Conservation (phyloP, 2,113 vertebrate species). For the Anas platyrhynchos region DNA sequence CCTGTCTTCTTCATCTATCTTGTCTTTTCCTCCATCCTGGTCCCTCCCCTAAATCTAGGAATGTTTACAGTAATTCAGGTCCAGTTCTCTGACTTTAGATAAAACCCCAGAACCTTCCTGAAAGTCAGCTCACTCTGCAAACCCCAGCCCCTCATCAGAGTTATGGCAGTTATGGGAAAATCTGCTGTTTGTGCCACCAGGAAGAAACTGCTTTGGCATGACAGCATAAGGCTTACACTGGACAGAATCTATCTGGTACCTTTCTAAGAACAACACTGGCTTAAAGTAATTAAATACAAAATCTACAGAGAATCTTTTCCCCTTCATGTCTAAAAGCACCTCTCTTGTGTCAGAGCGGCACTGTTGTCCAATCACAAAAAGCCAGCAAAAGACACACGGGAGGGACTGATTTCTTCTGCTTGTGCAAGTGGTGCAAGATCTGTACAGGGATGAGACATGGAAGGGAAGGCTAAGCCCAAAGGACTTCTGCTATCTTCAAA, state of each 20-base stretch:
- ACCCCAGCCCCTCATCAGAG: neutral
- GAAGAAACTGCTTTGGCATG: slow-evolving; percentile 45
- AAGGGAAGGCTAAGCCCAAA: slow-evolving; percentile 4
- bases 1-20: neutral
- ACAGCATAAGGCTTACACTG: slow-evolving; percentile 33
- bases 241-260: neutral
- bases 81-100: neutral
- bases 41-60: slow-evolving; percentile 15
- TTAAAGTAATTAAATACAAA: neutral
- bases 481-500: neutral
- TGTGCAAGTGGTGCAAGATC: neutral
- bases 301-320: neutral
- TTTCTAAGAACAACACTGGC: neutral
- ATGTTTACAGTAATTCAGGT: slow-evolving; percentile 31
- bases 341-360: neutral
- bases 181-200: slow-evolving; percentile 3
- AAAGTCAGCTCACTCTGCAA: neutral
- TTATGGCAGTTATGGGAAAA: neutral
- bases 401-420: neutral
- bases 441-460: neutral
- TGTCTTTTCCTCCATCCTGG: neutral
- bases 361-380: neutral
- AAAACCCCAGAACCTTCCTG: neutral
- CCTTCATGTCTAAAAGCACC: neutral
- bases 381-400: neutral